These are phyloP conservation scores for Cariama cristata DNA, from an alignment of 2,113 vertebrate genomes.

Conservation along the genomic window DNA sequence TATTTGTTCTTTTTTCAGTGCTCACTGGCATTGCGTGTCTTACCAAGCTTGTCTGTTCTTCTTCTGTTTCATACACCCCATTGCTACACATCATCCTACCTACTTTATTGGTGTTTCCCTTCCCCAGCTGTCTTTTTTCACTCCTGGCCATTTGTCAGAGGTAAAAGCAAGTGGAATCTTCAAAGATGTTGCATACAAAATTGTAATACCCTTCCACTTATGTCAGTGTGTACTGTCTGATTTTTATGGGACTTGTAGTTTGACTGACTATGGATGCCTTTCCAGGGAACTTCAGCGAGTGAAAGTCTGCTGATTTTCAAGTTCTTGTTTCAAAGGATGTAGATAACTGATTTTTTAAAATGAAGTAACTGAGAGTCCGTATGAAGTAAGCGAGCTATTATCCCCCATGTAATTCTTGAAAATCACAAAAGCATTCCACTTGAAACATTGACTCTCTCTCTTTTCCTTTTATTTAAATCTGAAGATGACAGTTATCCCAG, in stretches of 20 bases:
- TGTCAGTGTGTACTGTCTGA: neutral
- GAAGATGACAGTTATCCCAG: neutral
- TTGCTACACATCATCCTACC: neutral
- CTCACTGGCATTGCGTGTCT: neutral
- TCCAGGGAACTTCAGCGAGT: neutral
- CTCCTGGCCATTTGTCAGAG: neutral
- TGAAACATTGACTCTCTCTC: neutral
- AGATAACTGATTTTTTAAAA: neutral
- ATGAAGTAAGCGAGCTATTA: neutral
- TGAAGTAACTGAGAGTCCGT: neutral
- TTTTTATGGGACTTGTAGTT: neutral
- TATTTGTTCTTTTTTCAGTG: neutral
- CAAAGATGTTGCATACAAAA: neutral
- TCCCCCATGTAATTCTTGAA: neutral
- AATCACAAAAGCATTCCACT: neutral
- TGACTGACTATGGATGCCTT: neutral
- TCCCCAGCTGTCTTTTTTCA: neutral
- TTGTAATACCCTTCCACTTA: neutral
- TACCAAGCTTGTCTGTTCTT: neutral
- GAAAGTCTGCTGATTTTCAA: neutral
- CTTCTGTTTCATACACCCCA: neutral
- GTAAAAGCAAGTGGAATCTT: neutral
- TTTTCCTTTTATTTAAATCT: neutral
- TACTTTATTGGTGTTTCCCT: neutral
- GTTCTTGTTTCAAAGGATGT: neutral